Evolutionary conservation across 1,140 invertebrate genomes (phyloP), one percentile per base, ranked within the genome.

Genomic region (Dreissena polymorpha): DNA sequence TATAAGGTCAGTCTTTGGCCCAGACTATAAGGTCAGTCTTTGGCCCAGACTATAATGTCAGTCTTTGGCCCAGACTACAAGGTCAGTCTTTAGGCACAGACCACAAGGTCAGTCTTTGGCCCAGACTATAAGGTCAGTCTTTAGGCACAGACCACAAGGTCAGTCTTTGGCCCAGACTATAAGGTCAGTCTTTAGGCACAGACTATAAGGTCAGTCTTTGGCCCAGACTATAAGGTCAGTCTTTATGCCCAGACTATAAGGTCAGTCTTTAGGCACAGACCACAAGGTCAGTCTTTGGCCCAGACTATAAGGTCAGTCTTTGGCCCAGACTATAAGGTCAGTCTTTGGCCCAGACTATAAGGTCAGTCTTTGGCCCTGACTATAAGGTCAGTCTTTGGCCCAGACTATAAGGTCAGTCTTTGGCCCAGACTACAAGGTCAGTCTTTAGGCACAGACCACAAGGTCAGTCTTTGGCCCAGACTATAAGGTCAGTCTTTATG

Each of bases 11-110:
- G n/a, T n/a, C n/a, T n/a, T n/a, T n/a, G 99, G 99, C 90, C 99
- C 99, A 90, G 99, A 99, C 94, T 99, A 98, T 83, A 99, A 99
- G 97, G 99, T 99, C 93, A 94, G 91, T 51, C 39, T 5, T 39
- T 8, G 8, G 39, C 39, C 39, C 39, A 39, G 39, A 39, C 39
- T 39, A 39, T 8, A 39, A 5, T 2, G n/a, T n/a, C n/a, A n/a
- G n/a, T n/a, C n/a, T n/a, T n/a, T n/a, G 99, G 99, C 90, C 99
- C 99, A 90, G 99, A 99, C 94, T 99, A 98, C 84, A 99, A 99
- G 97, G 99, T 99, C 93, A 94, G 91, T 51, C 18, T n/a, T 23
- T 39, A 8, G 8, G 39, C 39, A 2, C 39, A 39, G 39, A 39
- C 39, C 8, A 39, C 39, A 39, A 5, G 39, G n/a, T n/a, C n/a